Evolutionary conservation across 2,113 vertebrate genomes (phyloP).

Genomic region (Protomyctophum bolini): DNA sequence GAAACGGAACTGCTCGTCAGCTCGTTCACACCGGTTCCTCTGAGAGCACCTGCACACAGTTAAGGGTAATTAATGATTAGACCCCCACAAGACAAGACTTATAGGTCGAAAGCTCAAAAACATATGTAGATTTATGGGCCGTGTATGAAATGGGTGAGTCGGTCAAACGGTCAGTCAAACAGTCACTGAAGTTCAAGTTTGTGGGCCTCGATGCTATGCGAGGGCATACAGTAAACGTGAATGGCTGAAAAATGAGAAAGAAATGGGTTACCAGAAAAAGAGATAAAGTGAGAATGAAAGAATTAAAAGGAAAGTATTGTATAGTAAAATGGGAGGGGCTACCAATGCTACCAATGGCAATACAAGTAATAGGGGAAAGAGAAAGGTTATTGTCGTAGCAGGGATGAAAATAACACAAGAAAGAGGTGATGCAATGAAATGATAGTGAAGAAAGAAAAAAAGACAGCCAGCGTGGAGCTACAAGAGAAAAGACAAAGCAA

Average conservation of each 20-base stretch:
- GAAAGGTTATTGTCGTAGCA: not conserved
- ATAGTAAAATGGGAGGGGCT: no score
- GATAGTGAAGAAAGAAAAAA: not conserved
- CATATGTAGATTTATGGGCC: no score
- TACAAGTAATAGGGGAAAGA: not conserved
- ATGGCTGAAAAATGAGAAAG: not conserved
- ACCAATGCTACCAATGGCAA: not conserved
- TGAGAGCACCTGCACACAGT: slow-evolving; percentile 87
- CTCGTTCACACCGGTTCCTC: slow-evolving; percentile 88
- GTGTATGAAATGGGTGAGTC: no score
- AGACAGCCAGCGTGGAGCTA: not conserved
- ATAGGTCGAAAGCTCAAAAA: no score
- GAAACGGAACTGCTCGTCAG: slow-evolving; percentile 89
- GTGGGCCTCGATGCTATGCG: no score
- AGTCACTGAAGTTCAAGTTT: no score
- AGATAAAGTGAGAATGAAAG: not conserved
- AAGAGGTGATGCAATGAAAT: not conserved
- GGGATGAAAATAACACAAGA: not conserved
- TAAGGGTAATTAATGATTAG: no score
- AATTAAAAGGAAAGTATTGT: not conserved
- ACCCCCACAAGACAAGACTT: no score
- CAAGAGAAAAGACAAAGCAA: not conserved
- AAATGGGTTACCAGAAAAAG: slow-evolving; percentile 1
- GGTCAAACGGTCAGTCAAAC: no score
- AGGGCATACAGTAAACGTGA: no score